phyloP scores from a whole-genome alignment of 2,888 invertebrate species.

The Scaptomyza polygonia region DNA sequence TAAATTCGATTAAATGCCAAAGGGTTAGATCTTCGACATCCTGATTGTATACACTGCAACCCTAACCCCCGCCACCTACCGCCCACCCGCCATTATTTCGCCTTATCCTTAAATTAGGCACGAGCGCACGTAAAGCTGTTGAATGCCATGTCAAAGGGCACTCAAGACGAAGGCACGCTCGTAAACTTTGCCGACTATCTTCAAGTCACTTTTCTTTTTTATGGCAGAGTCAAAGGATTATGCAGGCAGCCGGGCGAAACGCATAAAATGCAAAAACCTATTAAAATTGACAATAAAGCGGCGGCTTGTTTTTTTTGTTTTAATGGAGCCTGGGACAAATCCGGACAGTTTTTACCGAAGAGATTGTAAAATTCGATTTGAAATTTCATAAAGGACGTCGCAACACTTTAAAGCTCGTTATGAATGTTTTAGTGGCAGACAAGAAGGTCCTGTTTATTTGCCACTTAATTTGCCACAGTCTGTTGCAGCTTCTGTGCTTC shows the following conservation, averaged over 20 bases:
- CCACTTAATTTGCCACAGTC: conserved; percentile 77
- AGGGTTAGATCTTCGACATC: conserved; percentile 67
- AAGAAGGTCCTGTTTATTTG: conserved; percentile 75
- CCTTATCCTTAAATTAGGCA: conserved; percentile 80
- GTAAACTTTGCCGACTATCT: conserved; percentile 52
- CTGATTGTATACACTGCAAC: too few relatives aligned
- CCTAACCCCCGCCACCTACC: conserved; percentile 3
- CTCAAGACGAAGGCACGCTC: conserved; percentile 55
- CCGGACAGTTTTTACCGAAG: not conserved
- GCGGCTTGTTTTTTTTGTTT: conserved; percentile 77
- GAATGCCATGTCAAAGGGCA: conserved; percentile 75
- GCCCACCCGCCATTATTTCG: not conserved
- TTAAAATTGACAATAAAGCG: conserved; percentile 81
- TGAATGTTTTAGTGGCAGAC: conserved; percentile 67
- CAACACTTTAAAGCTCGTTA: conserved; percentile 73
- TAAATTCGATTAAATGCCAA: conserved; percentile 80
- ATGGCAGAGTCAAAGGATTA: conserved; percentile 77
- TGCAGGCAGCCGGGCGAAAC: conserved; percentile 60
- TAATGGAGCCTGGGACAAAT: conserved; percentile 11
- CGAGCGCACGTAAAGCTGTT: conserved; percentile 78
- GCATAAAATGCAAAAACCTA: conserved; percentile 79
- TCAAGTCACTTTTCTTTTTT: conserved; percentile 52
- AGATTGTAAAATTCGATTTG: conserved; percentile 38
- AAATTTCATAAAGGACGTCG: conserved; percentile 54
- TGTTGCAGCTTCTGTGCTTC: conserved; percentile 46